These are phyloP conservation scores for Apaloderma vittatum DNA, from an alignment of 2,113 vertebrate genomes.

Conservation along the genomic window DNA sequence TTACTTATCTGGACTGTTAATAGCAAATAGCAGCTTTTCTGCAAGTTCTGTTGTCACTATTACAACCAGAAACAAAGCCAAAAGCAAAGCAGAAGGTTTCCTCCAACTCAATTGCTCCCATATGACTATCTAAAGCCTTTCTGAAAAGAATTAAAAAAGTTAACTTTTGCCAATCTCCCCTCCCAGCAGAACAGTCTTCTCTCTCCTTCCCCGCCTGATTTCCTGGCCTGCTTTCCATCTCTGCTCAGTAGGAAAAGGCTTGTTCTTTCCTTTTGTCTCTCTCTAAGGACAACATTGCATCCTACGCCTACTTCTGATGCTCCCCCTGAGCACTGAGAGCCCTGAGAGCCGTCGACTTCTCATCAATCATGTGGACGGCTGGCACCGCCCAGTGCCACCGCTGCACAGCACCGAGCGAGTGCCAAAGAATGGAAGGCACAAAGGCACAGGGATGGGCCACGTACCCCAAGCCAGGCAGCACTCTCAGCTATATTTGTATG, in stretches of 20 bases:
- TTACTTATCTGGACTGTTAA: neutral
- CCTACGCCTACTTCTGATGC: neutral
- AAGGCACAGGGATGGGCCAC: accelerated
- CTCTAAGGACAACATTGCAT: neutral
- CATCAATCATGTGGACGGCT: neutral
- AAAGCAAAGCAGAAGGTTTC: neutral
- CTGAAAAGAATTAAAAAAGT: neutral
- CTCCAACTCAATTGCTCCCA: neutral
- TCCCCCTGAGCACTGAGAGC: neutral
- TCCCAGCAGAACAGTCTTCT: neutral
- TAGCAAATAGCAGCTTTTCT: conserved; percentile 27
- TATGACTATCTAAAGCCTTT: neutral
- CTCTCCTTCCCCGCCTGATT: neutral
- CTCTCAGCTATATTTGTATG: neutral
- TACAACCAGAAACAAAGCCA: conserved; percentile 5
- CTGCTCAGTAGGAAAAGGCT: neutral
- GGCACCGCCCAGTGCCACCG: neutral
- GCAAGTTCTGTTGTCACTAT: neutral
- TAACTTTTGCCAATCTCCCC: neutral
- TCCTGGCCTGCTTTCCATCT: neutral
- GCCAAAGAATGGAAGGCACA: neutral
- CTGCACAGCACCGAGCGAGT: accelerated
- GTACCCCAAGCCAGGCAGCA: neutral
- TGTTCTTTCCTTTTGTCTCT: neutral
- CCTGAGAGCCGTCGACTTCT: neutral